phyloP scores from a whole-genome alignment of 2,113 vertebrate species.

The Equus quagga region DNA sequence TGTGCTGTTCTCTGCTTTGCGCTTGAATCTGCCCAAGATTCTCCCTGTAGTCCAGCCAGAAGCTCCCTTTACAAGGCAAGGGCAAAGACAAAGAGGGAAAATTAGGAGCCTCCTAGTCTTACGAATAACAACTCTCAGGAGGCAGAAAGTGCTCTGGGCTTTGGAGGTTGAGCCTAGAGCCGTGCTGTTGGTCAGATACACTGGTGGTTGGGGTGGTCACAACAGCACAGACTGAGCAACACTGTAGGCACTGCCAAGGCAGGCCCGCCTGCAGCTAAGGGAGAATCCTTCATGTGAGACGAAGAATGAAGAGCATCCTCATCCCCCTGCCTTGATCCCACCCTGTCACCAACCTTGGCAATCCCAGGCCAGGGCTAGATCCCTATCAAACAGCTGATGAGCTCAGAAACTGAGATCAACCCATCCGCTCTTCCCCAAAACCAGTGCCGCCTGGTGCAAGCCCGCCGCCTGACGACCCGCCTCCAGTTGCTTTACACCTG shows the following conservation, averaged over 20 bases:
- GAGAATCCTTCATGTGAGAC: not conserved
- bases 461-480: accelerated
- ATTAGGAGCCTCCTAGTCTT: not conserved
- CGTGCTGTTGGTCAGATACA: not conserved
- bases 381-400: not conserved
- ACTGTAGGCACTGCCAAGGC: too few species aligned
- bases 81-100: not conserved
- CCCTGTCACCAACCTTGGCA: not conserved
- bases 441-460: not conserved
- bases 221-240: not conserved
- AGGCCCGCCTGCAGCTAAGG: not conserved
- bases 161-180: not conserved
- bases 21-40: not conserved
- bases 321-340: not conserved
- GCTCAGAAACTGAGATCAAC: not conserved
- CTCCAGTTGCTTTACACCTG: not conserved
- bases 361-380: not conserved
- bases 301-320: not conserved
- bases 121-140: not conserved
- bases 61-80: not conserved
- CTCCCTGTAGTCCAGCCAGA: not conserved
- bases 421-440: not conserved
- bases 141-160: not conserved
- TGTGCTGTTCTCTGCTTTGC: not conserved
- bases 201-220: not conserved